Base-by-base conservation (phyloP, 2,113 vertebrate species). In the Ptilonorhynchus violaceus region DNA sequence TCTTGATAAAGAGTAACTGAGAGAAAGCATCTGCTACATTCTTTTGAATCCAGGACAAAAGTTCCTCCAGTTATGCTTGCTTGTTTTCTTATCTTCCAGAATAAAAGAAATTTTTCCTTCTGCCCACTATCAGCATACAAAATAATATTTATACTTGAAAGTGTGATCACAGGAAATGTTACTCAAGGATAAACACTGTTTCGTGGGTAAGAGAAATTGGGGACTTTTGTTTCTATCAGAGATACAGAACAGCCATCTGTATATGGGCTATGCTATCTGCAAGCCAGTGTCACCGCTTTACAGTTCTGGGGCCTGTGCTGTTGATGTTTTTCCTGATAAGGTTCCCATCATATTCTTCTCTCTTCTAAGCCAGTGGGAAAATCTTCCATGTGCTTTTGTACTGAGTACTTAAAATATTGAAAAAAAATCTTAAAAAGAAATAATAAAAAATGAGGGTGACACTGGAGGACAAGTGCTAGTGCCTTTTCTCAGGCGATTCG, bases 1-100 rank as follows among this genome's bases (percentile, higher is more conserved):
- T 90, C 62, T 83, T 87, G 73, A 90, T 90, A 94, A 96, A 95
- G 88, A 95, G 78, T 39, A 96, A 96, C 69, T 90, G 95, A 96
- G 39, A 80, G 44, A 96, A 94, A 95, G 66, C 90, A 95, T 96
- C 90, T 97, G 93, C 42, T 93, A 23, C 60, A 56, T 89, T 93
- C 55, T 91, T 93, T 95, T 2, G 2, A 95, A 93, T 68, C 74
- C 46, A 78, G 64, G 70, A 55, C 44, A 77, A 77, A 90, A 63
- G 22, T 37, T 84, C 15, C 31, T 63, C 49, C 49, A 70, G 79
- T 77, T 70, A 42, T 49, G 50, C 22, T 84, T 89, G 62, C 91
- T 95, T 95, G 63, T 96, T 94, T 96, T 89, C 73, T 94, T 93
- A 79, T 87, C 89, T 93, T 85, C 42, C 31, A 56, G 37, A 96